These are phyloP conservation scores for Pseudoips prasinana DNA, from an alignment of 2,888 invertebrate genomes.

Conservation along the genomic window DNA sequence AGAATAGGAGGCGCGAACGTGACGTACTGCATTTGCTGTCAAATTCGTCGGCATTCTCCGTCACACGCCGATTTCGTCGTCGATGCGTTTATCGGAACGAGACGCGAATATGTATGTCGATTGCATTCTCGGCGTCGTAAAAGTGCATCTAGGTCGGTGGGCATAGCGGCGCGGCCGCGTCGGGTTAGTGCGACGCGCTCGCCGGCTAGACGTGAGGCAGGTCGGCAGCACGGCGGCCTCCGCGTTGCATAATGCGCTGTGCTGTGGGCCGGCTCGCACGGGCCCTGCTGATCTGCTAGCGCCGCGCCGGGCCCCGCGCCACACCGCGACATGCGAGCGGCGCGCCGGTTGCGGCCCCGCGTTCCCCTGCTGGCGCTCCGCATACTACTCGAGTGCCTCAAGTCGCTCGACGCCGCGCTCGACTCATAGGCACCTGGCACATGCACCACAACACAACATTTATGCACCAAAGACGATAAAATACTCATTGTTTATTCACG, in stretches of 20 bases:
- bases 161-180: slow-evolving; percentile 61
- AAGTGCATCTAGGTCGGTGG: slow-evolving; percentile 81
- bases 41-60: slow-evolving; percentile 79
- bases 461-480: slow-evolving; percentile 44
- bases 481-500: slow-evolving; percentile 37
- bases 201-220: slow-evolving; percentile 76
- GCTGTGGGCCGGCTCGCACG: slow-evolving; percentile 56
- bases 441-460: slow-evolving; percentile 19
- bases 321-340: slow-evolving; percentile 44
- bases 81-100: slow-evolving; percentile 82
- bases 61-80: slow-evolving; percentile 80
- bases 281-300: slow-evolving; percentile 38
- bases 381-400: slow-evolving; percentile 68
- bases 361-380: slow-evolving; percentile 65
- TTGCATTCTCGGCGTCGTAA: slow-evolving; percentile 77
- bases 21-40: slow-evolving; percentile 78
- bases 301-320: slow-evolving; percentile 28
- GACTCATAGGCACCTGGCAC: slow-evolving; percentile 27
- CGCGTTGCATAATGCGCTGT: slow-evolving; percentile 70
- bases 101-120: slow-evolving; percentile 81
- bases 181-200: slow-evolving; percentile 71
- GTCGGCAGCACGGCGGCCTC: slow-evolving; percentile 58
- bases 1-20: slow-evolving; percentile 68
- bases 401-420: slow-evolving; percentile 55
- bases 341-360: slow-evolving; percentile 53